Conservation (phyloP, 2,113 vertebrate species). For the Gadus macrocephalus region DNA sequence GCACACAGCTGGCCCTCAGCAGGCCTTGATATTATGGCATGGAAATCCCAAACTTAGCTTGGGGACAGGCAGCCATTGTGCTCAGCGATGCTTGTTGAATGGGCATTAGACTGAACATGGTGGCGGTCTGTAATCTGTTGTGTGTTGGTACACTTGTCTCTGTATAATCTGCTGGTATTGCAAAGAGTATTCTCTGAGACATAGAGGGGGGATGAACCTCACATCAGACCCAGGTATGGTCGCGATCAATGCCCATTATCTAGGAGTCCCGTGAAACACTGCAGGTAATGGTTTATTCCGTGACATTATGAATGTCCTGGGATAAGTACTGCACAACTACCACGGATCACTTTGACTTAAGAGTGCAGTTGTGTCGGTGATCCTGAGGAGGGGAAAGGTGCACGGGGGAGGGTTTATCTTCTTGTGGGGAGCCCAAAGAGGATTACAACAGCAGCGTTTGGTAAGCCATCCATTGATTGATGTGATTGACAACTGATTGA, state of each 20-base stretch:
- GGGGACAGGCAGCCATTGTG: slow-evolving; percentile 64
- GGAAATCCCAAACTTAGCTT: slow-evolving; percentile 61
- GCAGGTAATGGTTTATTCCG: no score
- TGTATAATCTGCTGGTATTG: slow-evolving; percentile 67
- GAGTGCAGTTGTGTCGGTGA: not conserved
- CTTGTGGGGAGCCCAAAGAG: not conserved
- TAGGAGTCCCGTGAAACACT: no score
- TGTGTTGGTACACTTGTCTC: slow-evolving; percentile 71
- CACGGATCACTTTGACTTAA: no score
- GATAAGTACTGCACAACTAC: no score
- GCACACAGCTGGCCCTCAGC: slow-evolving; percentile 56
- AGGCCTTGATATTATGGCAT: slow-evolving; percentile 49
- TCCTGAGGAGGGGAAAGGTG: not conserved
- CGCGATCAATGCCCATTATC: no score
- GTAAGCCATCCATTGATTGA: not conserved
- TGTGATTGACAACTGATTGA: not conserved
- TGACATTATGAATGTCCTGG: no score
- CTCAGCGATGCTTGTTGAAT: slow-evolving; percentile 63
- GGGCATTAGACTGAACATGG: slow-evolving; percentile 71
- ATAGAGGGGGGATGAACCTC: slow-evolving; percentile 35
- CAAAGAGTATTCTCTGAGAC: slow-evolving; percentile 51
- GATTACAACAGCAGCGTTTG: not conserved
- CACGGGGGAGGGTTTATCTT: not conserved
- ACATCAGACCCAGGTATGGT: slow-evolving; percentile 51
- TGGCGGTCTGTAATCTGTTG: slow-evolving; percentile 72